phyloP scores from a whole-genome alignment of 2,797 vertebrate genomes.

The Siniperca undulata region DNA sequence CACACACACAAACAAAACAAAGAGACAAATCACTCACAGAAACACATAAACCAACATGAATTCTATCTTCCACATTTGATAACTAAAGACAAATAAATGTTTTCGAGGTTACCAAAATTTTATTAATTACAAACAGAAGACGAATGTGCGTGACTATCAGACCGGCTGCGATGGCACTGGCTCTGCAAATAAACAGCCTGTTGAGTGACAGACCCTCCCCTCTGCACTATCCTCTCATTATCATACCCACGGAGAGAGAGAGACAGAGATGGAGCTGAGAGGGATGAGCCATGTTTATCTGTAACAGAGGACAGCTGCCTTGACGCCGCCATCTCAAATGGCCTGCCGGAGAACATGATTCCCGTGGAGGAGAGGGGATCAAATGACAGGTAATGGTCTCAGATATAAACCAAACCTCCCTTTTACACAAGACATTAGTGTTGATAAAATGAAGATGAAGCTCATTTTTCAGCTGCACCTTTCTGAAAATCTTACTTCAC shows the following conservation, averaged over 20 bases:
- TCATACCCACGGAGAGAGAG: slow-evolving; percentile 36
- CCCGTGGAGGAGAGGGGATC: slow-evolving; percentile 63
- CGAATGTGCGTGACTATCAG: slow-evolving; percentile 6
- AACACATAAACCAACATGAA: slow-evolving; percentile 21
- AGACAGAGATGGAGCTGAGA: slow-evolving; percentile 47
- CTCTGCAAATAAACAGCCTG: slow-evolving; percentile 38
- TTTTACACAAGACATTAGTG: slow-evolving; percentile 28
- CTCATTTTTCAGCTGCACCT: slow-evolving; percentile 4
- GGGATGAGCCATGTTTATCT: slow-evolving; percentile 62
- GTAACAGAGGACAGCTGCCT: slow-evolving; percentile 71
- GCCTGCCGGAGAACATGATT: slow-evolving; percentile 72
- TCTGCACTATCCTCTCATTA: slow-evolving; percentile 55
- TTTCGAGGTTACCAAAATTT: not conserved
- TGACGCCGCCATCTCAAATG: slow-evolving; percentile 69
- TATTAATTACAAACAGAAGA: slow-evolving; percentile 23
- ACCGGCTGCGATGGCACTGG: slow-evolving; percentile 26
- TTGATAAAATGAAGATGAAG: slow-evolving; percentile 18
- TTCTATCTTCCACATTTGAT: slow-evolving; percentile 17
- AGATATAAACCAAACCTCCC: slow-evolving; percentile 57
- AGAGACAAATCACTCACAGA: slow-evolving; percentile 46
- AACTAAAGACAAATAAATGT: not conserved
- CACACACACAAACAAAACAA: slow-evolving; percentile 30
- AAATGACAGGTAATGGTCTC: slow-evolving; percentile 66
- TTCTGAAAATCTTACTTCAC: slow-evolving; percentile 3
- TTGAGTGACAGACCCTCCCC: slow-evolving; percentile 52